These are phyloP conservation scores for Gastracanthus pulcherrimus DNA, from an alignment of 2,888 invertebrate species.

Conservation along the genomic window DNA sequence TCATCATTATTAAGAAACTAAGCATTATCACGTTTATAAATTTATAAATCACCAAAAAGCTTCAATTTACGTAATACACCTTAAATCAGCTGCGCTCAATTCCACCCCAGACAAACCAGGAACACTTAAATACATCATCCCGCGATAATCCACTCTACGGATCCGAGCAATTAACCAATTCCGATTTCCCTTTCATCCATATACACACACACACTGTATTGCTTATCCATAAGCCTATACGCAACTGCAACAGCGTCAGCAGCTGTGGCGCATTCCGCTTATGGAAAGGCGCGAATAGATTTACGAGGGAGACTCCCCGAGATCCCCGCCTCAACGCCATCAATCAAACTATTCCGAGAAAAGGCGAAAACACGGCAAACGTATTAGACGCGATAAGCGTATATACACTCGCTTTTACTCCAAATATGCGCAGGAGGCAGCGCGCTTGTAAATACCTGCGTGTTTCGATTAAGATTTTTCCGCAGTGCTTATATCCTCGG, in stretches of 20 bases:
- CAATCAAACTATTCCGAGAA: slow-evolving; percentile 39
- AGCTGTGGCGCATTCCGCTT: too few relatives aligned
- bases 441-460: background rate
- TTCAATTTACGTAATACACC: background rate
- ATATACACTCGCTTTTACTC: background rate
- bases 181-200: background rate
- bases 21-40: too few relatives aligned
- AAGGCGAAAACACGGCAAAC: slow-evolving; percentile 18
- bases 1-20: too few relatives aligned
- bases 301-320: background rate
- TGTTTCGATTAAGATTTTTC: slow-evolving; percentile 33
- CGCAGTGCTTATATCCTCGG: background rate
- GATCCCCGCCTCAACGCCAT: slow-evolving; percentile 16
- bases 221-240: too few relatives aligned
- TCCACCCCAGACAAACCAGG: too few relatives aligned
- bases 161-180: background rate
- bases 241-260: too few relatives aligned
- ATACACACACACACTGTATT: background rate
- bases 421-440: background rate
- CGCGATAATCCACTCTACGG: background rate
- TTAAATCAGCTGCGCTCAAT: background rate
- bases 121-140: background rate
- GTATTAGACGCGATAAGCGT: slow-evolving; percentile 12
- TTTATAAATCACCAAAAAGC: background rate
- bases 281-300: background rate